phyloP scores from a whole-genome alignment of 2,113 vertebrate species.

The Turnix velox region DNA sequence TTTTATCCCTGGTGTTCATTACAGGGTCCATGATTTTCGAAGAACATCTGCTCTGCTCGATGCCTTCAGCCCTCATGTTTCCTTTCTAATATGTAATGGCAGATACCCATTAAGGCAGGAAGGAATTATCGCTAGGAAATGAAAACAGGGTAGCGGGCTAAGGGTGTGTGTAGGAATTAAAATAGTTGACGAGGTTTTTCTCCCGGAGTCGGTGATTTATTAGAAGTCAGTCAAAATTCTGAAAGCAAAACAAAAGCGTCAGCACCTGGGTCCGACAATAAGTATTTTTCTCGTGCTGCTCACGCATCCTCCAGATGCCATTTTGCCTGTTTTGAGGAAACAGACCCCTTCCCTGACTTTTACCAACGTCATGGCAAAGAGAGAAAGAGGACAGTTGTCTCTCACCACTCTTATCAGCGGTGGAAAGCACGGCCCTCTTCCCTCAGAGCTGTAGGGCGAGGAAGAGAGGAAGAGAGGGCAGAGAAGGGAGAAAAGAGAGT shows the following conservation, averaged over 20 bases:
- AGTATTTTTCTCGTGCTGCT: neutral
- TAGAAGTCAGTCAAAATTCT: neutral
- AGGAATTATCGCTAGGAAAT: neutral
- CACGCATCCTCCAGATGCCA: neutral
- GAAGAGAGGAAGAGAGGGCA: neutral
- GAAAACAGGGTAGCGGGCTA: fast-evolving
- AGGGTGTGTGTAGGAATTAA: neutral
- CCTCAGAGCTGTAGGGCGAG: neutral
- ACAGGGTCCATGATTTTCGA: constrained; percentile 1
- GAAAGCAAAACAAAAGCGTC: neutral
- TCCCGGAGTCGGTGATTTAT: neutral
- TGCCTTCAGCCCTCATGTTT: neutral
- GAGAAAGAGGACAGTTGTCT: neutral
- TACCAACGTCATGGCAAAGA: neutral
- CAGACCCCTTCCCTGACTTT: neutral
- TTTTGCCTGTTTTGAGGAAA: neutral
- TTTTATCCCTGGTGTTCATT: constrained; percentile 4
- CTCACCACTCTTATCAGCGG: neutral
- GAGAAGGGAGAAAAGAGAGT: neutral
- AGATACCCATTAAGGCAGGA: neutral
- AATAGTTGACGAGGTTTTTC: neutral
- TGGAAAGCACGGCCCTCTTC: neutral
- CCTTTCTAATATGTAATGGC: neutral
- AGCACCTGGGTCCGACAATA: neutral
- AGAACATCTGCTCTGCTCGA: neutral